Percentiles rank a stretch among this genome's conserved stretches.
phyloP scores from a whole-genome alignment of 2,113 vertebrate species.

The Reinhardtius hippoglossoides region DNA sequence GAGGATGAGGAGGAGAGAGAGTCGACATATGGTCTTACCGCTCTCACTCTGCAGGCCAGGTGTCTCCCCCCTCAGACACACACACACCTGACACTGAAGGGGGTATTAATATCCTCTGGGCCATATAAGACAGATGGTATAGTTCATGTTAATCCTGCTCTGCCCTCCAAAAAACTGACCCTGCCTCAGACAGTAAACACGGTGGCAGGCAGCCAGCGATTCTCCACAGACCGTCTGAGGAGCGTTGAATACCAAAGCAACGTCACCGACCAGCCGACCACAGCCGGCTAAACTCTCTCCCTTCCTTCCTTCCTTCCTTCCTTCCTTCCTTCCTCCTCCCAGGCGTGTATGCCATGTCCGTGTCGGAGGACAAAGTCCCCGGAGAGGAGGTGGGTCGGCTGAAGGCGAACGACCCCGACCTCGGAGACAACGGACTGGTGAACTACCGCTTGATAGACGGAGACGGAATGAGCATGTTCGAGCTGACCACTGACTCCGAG shows the following conservation, averaged over 20 bases:
- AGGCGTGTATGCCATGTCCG: conserved; percentile 96
- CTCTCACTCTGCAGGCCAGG: conserved; percentile 70
- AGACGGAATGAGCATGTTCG: conserved; percentile 90
- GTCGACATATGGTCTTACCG: conserved; percentile 75
- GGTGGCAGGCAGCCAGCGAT: conserved; percentile 40
- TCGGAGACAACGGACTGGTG: conserved; percentile 94
- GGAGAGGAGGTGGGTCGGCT: conserved; percentile 95
- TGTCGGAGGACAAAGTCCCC: conserved; percentile 90
- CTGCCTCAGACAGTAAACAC: conserved; percentile 61
- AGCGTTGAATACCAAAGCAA: conserved; percentile 30
- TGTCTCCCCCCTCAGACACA: conserved; percentile 60
- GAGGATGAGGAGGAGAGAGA: conserved; percentile 3
- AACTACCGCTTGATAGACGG: conserved; percentile 92
- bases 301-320: not conserved
- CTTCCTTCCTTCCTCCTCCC: conserved; percentile 8
- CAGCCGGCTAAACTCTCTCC: not conserved
- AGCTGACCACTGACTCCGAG: conserved; percentile 92
- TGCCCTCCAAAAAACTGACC: conserved; percentile 63
- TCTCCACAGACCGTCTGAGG: conserved; percentile 27
- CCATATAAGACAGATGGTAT: conserved; percentile 66
- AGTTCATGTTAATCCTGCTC: conserved; percentile 59
- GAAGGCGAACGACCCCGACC: conserved; percentile 95
- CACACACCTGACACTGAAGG: conserved; percentile 56
- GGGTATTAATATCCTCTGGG: conserved; percentile 65
- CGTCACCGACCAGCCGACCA: not conserved